phyloP scores from a whole-genome alignment of 2,797 vertebrate genomes.

The Anguilla marmorata region DNA sequence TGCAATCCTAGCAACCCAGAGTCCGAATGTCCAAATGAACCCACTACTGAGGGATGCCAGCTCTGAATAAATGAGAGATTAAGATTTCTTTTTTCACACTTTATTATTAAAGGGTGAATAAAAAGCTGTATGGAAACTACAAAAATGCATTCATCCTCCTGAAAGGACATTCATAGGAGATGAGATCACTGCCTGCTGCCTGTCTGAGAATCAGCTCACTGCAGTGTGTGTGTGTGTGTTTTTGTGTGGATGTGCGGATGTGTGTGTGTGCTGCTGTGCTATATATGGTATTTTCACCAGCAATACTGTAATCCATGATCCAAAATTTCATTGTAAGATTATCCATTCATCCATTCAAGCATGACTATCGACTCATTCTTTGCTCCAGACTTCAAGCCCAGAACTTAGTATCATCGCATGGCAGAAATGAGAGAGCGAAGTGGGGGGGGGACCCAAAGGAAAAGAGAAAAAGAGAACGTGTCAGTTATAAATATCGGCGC shows the following conservation, averaged over 20 bases:
- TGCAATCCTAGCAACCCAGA: slow-evolving; percentile 54
- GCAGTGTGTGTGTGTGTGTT: slow-evolving; percentile 30
- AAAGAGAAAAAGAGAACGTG: slow-evolving; percentile 47
- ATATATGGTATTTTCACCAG: neutral
- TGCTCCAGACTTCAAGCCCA: neutral
- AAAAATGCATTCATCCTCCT: slow-evolving; percentile 58
- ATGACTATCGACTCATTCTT: neutral
- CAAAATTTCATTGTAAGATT: neutral
- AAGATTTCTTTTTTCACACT: slow-evolving; percentile 37
- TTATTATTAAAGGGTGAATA: slow-evolving; percentile 37
- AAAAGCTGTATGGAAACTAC: slow-evolving; percentile 44
- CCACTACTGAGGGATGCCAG: slow-evolving; percentile 29
- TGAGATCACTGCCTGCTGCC: slow-evolving; percentile 63
- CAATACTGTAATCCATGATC: neutral
- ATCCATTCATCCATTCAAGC: neutral
- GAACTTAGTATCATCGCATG: slow-evolving; percentile 42
- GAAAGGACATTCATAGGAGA: slow-evolving; percentile 67
- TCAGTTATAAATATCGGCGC: slow-evolving; percentile 53
- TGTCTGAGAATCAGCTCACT: slow-evolving; percentile 57
- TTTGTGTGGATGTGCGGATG: slow-evolving; percentile 37
- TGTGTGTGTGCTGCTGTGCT: neutral
- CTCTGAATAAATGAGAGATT: slow-evolving; percentile 42
- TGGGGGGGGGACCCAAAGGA: neutral
- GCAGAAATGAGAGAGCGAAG: slow-evolving; percentile 7
- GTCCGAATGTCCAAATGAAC: slow-evolving; percentile 36